Evolutionary conservation across 2,888 invertebrate species (phyloP), one percentile per base, ranked within the genome.

Genomic region (Nomada flava): DNA sequence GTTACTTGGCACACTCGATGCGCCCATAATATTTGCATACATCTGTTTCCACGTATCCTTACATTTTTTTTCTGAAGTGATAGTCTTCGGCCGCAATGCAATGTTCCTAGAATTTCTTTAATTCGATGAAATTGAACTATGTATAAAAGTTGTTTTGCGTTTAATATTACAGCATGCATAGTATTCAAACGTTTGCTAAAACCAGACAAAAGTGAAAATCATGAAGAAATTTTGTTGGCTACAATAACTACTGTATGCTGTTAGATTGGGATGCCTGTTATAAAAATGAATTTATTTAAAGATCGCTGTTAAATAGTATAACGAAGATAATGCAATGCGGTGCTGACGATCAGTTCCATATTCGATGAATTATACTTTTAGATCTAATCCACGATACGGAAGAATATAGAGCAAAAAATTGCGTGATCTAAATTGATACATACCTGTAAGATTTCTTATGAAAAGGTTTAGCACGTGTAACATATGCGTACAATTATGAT

Each of bases 361-460:
- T 70, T 77, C 23, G 70, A 82, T 67, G 74, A 63, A 71, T 70
- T 72, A 76, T 83, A 70, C 79, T 78, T 73, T 71, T 83, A 76
- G 62, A 76, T 84, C 60, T 83, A 77, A 78, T 69, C 64, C 72
- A 75, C 20, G 57, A 70, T 79, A 73, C 57, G 73, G 64, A 68
- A 71, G 67, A 52, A 64, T 59, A 20, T 84, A 77, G 76, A 70
- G 65, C 69, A 75, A 62, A 76, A 75, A 52, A 76, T 79, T 65
- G 62, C 52, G 82, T 67, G 78, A 82, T 65, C 77, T 79, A 70
- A 80, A 79, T 78, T 82, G 70, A 85, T 85, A 83, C 70, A 79
- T 86, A 86, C 78, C 42, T 78, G 83, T 88, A 87, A 84, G 83
- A 86, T 87, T 86, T 88, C 87, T 83, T 86, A 87, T 80, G 75